Evolutionary conservation across 2,113 vertebrate genomes (phyloP), one percentile per base, ranked within the genome.

Genomic region (Pionites leucogaster): DNA sequence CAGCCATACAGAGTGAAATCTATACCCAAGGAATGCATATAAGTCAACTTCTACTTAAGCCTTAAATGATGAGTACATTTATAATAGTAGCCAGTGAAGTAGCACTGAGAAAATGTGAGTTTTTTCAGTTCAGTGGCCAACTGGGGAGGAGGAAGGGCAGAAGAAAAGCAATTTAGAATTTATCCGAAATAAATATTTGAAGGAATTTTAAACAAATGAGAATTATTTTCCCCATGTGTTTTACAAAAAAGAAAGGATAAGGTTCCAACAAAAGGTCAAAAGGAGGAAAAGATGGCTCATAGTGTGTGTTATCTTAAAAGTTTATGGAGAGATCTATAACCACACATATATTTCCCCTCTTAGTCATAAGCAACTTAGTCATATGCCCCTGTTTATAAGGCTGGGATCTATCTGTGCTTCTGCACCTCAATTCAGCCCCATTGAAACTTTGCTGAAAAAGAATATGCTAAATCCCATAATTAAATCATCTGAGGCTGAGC

Each of bases 21-120:
- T 68, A 92, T 64, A 95, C 62, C 39, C 44, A 1, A 95, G 57
- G 95, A 96, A 95, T 96, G 93, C 83, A 64, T 83, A 92, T 94
- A 92, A 96, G 88, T 94, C 93, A 95, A 88, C 64, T 93, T 92
- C 72, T 88, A 62, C 88, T 88, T 96, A 96, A 96, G 92, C 86
- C 86, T 92, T 78, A 88, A 93, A 62, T 88, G 80, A 96, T 65
- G 65, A 52, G 27, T 75, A 44, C 85, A 70, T 37, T 10, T 60
- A 64, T 50, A 74, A 70, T 64, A 74, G 79, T 65, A 93, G 69
- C 16, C 55, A 78, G 50, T 78, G 69, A 90, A 88, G 62, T 19
- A 91, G 74, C 57, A 28, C 62, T 71, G 69, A 93, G 83, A 92
- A 87, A 95, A 95, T 92, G 42, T 47, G 49, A 86, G 46, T 16